Percentiles rank a stretch among this genome's conserved stretches.
Evolutionary conservation across 2,113 vertebrate genomes (phyloP).

Genomic region (Peromyscus californicus): DNA sequence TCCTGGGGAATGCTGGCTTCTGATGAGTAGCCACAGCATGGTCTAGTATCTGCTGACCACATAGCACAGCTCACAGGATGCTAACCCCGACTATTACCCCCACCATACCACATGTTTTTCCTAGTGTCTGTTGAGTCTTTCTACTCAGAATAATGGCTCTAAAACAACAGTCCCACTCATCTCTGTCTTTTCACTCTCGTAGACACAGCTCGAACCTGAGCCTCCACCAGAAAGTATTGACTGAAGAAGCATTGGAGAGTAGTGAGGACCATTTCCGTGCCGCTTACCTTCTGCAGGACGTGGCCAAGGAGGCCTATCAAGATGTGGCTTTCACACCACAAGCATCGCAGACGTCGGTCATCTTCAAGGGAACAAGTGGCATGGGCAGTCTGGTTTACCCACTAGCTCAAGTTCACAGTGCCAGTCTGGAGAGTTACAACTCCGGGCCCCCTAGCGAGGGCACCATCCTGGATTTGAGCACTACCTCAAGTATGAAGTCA

Average conservation of each 20-base stretch:
- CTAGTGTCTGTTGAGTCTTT: neutral
- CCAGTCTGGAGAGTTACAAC: slow-evolving; percentile 84
- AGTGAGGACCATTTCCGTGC: slow-evolving; percentile 87
- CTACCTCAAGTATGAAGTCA: slow-evolving; percentile 91
- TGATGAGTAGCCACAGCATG: neutral
- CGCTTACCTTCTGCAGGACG: slow-evolving; percentile 91
- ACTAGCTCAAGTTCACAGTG: slow-evolving; percentile 89
- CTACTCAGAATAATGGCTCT: neutral
- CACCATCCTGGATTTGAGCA: slow-evolving; percentile 95
- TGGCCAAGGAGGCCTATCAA: slow-evolving; percentile 89
- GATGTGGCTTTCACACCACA: slow-evolving; percentile 89
- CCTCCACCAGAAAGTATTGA: slow-evolving; percentile 96
- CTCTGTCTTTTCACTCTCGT: slow-evolving; percentile 85
- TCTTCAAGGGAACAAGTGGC: slow-evolving; percentile 94
- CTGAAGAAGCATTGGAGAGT: slow-evolving; percentile 92
- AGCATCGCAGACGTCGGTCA: slow-evolving; percentile 93
- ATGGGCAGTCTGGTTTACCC: slow-evolving; percentile 95
- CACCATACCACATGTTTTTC: neutral
- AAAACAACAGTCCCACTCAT: neutral
- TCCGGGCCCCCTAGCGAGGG: slow-evolving; percentile 88
- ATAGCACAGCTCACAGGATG: neutral
- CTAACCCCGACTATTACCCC: neutral
- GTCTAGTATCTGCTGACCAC: neutral
- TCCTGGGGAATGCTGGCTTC: neutral
- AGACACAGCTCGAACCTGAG: slow-evolving; percentile 98